Base-by-base conservation (phyloP, 1,140 invertebrate species). In the Drosophila willistoni region DNA sequence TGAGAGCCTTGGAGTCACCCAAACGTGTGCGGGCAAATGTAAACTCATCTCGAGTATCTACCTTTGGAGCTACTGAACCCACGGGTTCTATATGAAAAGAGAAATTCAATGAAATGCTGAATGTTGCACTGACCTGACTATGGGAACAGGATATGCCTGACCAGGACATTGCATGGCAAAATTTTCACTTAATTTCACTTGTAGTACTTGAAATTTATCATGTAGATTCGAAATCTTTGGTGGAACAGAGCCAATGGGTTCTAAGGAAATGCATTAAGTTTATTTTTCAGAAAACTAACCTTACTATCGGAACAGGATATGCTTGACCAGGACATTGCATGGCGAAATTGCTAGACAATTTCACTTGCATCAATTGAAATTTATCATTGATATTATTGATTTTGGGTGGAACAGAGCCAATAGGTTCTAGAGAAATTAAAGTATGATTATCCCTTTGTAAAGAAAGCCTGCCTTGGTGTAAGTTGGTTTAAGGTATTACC, bases 401-500 rank as follows among this genome's bases (percentile, higher is more conserved):
- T 92, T 94, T 95, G 25, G 95, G 95, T 51, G 95, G 93, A 78
- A 94, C 94, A 76, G 94, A 95, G 87, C 95, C 95, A 86, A 96
- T 93, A 13, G 95, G 95, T 92, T 96, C 95, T 96, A 39, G 36
- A 39, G 93, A 60, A 93, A 85, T 3, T 7, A 29, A 29, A 29
- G 0, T 29, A 7, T 29, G 6, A 29, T 29, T 29, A 29, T 29
- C 29, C 6, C 29, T 7, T 5, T 29, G 29, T 7, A 29, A 6
- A 29, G 29, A 29, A 29, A 29, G 5, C 29, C 34, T 36, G 5
- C 29, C 44, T 67, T 2, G 17, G 1, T 3, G 2, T 29, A 7
- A 42, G 56, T 67, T 66, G 55, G 60, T 62, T 56, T 92, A 92
- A 17, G 87, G 87, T 54, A 91, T 93, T 94, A 95, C 94, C 95